phyloP scores from a whole-genome alignment of 2,113 vertebrate species.

The Nyctibius bracteatus region DNA sequence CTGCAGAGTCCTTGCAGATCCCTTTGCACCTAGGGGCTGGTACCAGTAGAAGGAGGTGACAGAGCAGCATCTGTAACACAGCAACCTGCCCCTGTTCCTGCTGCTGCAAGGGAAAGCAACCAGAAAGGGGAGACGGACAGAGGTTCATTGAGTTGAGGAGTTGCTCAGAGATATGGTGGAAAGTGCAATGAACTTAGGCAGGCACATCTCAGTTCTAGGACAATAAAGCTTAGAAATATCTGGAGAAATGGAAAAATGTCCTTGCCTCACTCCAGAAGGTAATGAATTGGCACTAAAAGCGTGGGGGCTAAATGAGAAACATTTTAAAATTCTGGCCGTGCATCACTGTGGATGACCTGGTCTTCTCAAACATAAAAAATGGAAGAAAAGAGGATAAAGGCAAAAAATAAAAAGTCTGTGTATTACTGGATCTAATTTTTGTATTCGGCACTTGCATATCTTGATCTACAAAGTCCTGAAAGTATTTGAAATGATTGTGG shows the following conservation, averaged over 20 bases:
- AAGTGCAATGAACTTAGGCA: neutral
- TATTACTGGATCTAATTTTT: neutral
- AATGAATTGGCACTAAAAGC: neutral
- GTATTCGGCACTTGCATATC: neutral
- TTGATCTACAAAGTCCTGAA: neutral
- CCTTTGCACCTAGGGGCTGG: neutral
- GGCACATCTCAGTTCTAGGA: neutral
- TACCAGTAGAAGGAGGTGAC: neutral
- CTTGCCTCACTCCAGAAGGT: neutral
- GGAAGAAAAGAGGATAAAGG: neutral
- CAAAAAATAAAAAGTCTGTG: neutral
- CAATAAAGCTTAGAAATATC: neutral
- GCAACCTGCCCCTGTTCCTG: neutral
- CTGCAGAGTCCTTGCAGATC: neutral
- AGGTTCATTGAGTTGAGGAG: neutral
- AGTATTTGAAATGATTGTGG: neutral
- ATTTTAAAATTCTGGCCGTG: neutral
- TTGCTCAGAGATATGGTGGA: neutral
- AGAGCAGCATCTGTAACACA: accelerated
- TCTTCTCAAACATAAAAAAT: neutral
- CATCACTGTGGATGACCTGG: neutral
- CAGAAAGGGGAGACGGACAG: neutral
- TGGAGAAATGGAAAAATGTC: neutral
- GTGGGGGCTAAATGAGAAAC: neutral
- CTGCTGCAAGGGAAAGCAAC: neutral